A percentile compares a stretch with the other conserved stretches of the same genome.
Conservation (phyloP, 2,888 invertebrate species). For the Trypoxylon attenuatum region DNA sequence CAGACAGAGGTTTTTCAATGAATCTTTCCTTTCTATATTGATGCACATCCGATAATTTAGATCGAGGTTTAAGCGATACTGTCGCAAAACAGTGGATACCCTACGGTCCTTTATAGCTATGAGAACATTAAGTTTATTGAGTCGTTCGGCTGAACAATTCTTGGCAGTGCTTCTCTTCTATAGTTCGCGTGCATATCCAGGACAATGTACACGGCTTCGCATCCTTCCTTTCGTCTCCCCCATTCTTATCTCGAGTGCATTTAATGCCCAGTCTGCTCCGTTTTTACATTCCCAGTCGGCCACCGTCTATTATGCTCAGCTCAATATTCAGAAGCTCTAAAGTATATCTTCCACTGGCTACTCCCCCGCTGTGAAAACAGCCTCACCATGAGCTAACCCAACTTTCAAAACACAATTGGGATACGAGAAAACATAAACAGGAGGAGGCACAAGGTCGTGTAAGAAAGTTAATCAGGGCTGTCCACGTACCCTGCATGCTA, state of each 20-base stretch:
- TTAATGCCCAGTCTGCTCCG: not conserved
- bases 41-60: too few relatives aligned
- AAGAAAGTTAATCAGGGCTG: too few relatives aligned
- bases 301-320: not conserved
- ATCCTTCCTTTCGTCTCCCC: conserved; percentile 8
- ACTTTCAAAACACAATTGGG: too few relatives aligned
- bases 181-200: not conserved
- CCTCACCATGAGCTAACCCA: too few relatives aligned
- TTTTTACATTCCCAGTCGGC: not conserved
- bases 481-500: too few relatives aligned
- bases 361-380: not conserved
- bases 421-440: too few relatives aligned
- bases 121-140: conserved; percentile 7
- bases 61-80: not conserved
- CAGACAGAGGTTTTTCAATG: too few relatives aligned
- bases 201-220: not conserved
- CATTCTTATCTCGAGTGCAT: conserved; percentile 15
- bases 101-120: not conserved
- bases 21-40: too few relatives aligned
- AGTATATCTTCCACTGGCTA: too few relatives aligned
- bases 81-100: not conserved
- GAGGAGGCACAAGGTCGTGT: too few relatives aligned
- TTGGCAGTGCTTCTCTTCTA: conserved; percentile 13
- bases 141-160: conserved; percentile 27
- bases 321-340: not conserved